Conservation (phyloP, 1,140 invertebrate genomes). For the Tetragonula clypearis region DNA sequence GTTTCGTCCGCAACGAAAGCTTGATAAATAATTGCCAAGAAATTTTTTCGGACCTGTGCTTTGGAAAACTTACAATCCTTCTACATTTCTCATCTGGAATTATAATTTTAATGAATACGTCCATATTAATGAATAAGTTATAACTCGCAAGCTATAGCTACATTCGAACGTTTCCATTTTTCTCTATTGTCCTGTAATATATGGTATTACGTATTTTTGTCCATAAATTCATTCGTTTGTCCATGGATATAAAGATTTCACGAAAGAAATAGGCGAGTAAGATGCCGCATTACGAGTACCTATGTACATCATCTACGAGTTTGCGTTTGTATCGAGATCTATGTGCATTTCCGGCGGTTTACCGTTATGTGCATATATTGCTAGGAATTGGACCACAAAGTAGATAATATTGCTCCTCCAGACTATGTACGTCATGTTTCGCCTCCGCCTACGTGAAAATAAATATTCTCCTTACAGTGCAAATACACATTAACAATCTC, state of each 20-base stretch:
- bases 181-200: no score
- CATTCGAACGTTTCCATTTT: not conserved
- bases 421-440: not conserved
- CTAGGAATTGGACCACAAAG: constrained; percentile 48
- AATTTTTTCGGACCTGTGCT: not conserved
- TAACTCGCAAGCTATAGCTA: not conserved
- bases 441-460: not conserved
- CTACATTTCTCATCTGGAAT: not conserved
- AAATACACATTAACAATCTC: not conserved
- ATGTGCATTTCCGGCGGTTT: constrained; percentile 43
- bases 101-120: not conserved
- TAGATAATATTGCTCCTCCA: constrained; percentile 41
- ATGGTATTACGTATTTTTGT: not conserved
- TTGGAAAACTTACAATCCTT: not conserved
- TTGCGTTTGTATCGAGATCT: constrained; percentile 41
- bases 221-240: constrained; percentile 12
- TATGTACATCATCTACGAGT: constrained; percentile 16
- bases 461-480: not conserved
- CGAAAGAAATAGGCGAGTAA: constrained; percentile 6
- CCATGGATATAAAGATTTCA: constrained; percentile 1
- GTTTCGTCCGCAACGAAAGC: not conserved
- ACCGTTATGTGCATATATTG: constrained; percentile 31
- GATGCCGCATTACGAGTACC: not conserved
- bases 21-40: not conserved
- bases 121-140: not conserved